A percentile compares a stretch with the other conserved stretches of the same genome.
phyloP scores from a whole-genome alignment of 2,113 vertebrate species.

The Gallinago media region DNA sequence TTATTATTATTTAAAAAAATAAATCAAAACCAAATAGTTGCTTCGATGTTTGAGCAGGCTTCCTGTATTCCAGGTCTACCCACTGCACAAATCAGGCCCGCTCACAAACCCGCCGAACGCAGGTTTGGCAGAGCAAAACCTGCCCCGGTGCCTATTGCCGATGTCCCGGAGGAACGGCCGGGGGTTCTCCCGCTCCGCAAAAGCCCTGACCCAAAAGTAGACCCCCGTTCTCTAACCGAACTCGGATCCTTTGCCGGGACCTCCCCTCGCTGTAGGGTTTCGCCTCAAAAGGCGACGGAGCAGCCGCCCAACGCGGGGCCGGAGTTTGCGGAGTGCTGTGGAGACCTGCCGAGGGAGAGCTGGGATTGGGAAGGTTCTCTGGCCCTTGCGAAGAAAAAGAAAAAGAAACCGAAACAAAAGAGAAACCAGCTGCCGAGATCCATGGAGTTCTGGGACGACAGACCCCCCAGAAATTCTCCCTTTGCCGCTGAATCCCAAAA shows the following conservation, averaged over 20 bases:
- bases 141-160: constrained; percentile 17
- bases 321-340: constrained; percentile 37
- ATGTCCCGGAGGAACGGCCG: constrained; percentile 40
- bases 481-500: background rate
- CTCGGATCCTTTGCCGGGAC: constrained; percentile 16
- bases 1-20: background rate
- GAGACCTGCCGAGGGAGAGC: constrained; percentile 39
- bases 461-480: background rate
- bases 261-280: constrained; percentile 13
- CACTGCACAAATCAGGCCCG: constrained; percentile 65
- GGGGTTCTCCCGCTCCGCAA: constrained; percentile 50
- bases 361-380: constrained; percentile 67
- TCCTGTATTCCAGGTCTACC: constrained; percentile 81
- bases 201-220: constrained; percentile 47
- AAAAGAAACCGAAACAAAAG: constrained; percentile 79
- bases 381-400: constrained; percentile 74
- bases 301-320: background rate
- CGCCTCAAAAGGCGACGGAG: constrained; percentile 8
- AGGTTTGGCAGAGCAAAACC: constrained; percentile 63
- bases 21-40: background rate
- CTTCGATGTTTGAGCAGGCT: constrained; percentile 75
- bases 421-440: constrained; percentile 48
- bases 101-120: constrained; percentile 64
- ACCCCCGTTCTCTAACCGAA: constrained; percentile 9
- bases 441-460: constrained; percentile 53